Percentiles rank a stretch among this genome's conserved stretches.
These are phyloP conservation scores for Asobara japonica DNA, from an alignment of 1,140 invertebrate species.

Conservation along the genomic window DNA sequence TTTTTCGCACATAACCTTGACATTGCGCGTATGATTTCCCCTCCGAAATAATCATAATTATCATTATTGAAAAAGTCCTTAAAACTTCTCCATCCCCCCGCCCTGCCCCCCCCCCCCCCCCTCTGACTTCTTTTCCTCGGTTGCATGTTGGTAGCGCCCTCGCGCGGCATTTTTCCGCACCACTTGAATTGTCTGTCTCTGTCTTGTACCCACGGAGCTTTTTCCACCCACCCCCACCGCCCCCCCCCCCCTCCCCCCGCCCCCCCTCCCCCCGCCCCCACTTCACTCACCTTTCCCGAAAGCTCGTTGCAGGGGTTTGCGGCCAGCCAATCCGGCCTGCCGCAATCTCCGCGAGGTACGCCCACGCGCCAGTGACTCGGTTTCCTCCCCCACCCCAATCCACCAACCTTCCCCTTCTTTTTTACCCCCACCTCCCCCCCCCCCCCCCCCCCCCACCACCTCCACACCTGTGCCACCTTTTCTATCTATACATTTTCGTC, in stretches of 20 bases:
- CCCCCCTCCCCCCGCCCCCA: not conserved
- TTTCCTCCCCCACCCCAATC: conserved; percentile 45
- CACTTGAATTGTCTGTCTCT: not conserved
- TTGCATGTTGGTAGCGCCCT: conserved; percentile 13
- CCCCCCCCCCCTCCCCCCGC: not conserved
- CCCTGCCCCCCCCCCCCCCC: not conserved
- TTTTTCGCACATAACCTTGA: too few species aligned
- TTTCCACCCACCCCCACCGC: conserved; percentile 36
- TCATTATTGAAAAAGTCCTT: too few species aligned
- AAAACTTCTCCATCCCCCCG: conserved; percentile 35
- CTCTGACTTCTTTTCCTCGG: not conserved
- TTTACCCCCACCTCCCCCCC: conserved; percentile 5
- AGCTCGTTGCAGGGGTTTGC: conserved; percentile 49
- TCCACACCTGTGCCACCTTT: not conserved
- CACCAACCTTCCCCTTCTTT: conserved; percentile 33
- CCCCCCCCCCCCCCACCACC: too few species aligned
- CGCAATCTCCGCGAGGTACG: conserved; percentile 59
- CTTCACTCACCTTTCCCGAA: conserved; percentile 1
- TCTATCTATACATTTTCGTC: conserved; percentile 12
- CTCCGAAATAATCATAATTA: too few species aligned
- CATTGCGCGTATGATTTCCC: too few species aligned
- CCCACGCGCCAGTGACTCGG: conserved; percentile 60
- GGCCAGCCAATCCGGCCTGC: conserved; percentile 59
- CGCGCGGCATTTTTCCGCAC: conserved; percentile 29
- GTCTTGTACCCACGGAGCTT: not conserved